A percentile compares a stretch with the other conserved stretches of the same genome.
These are phyloP conservation scores for Eidolon dupreanum DNA, from an alignment of 2,797 vertebrate genomes.

Conservation along the genomic window DNA sequence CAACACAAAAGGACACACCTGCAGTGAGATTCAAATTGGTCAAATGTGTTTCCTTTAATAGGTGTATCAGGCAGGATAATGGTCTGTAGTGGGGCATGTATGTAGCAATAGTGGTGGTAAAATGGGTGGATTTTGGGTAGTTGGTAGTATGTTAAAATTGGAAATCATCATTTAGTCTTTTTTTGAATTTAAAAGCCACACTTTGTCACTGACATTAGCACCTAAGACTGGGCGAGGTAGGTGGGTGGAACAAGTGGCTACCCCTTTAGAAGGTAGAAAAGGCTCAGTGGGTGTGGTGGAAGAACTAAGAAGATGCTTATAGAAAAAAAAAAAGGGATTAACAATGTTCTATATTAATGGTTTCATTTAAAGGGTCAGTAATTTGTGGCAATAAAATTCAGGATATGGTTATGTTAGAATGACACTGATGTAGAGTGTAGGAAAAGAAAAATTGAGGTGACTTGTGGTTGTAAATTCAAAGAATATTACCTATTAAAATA, in stretches of 20 bases:
- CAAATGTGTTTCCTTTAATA: neutral
- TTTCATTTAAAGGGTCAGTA: neutral
- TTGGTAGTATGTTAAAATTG: neutral
- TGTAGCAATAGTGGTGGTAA: neutral
- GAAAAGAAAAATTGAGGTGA: neutral
- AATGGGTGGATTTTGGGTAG: neutral
- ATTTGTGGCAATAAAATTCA: neutral
- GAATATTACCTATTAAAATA: conserved; percentile 71
- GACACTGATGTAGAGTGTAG: neutral
- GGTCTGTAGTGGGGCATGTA: neutral
- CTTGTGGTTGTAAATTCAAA: neutral
- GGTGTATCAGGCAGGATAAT: neutral
- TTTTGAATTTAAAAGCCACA: neutral
- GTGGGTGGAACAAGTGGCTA: neutral
- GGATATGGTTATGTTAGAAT: neutral
- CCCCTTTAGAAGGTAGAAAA: neutral
- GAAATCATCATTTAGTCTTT: neutral
- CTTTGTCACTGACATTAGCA: neutral
- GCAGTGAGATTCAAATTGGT: neutral
- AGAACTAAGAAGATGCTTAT: neutral
- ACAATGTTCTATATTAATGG: neutral
- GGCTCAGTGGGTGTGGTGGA: neutral
- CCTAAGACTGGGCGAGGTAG: neutral
- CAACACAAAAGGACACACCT: neutral
- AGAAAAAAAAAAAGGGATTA: neutral